Conservation (phyloP, 2,888 invertebrate species). For the Diarsia brunnea region DNA sequence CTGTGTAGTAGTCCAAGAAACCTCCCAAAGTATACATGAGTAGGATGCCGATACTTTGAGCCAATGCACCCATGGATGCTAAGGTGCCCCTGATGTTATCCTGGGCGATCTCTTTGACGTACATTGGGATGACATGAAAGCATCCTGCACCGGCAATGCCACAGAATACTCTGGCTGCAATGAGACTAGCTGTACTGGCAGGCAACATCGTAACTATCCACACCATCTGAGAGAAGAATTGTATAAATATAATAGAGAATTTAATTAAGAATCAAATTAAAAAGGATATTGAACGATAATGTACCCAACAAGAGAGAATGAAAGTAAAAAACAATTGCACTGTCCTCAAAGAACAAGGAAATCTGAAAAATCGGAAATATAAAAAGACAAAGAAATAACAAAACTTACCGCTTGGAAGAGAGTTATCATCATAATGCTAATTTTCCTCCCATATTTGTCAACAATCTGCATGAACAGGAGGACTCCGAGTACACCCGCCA, state of each 20-base stretch:
- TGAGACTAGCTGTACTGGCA: conserved; percentile 65
- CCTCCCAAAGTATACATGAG: conserved; percentile 77
- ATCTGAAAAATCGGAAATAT: not conserved
- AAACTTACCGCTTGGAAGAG: conserved; percentile 85
- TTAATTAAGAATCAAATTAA: not conserved
- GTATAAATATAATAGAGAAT: not conserved
- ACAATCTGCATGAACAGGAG: conserved; percentile 80
- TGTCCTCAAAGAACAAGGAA: not conserved
- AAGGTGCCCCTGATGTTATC: conserved; percentile 76
- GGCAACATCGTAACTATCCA: conserved; percentile 73
- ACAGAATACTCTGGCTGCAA: conserved; percentile 72
- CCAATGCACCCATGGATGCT: conserved; percentile 70
- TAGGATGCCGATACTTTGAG: conserved; percentile 76
- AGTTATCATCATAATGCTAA: conserved; percentile 81
- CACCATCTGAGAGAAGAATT: conserved; percentile 64
- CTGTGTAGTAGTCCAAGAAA: conserved; percentile 75
- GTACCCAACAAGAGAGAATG: not conserved
- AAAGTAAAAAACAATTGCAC: not conserved
- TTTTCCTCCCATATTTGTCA: conserved; percentile 84
- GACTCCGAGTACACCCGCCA: conserved; percentile 82
- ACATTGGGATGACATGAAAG: conserved; percentile 77
- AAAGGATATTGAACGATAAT: not conserved
- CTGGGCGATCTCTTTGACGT: conserved; percentile 79
- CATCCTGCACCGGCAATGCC: conserved; percentile 76
- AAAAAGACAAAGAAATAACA: not conserved